Evolutionary conservation across 2,113 vertebrate genomes (phyloP).

Genomic region (Calidris pygmaea): DNA sequence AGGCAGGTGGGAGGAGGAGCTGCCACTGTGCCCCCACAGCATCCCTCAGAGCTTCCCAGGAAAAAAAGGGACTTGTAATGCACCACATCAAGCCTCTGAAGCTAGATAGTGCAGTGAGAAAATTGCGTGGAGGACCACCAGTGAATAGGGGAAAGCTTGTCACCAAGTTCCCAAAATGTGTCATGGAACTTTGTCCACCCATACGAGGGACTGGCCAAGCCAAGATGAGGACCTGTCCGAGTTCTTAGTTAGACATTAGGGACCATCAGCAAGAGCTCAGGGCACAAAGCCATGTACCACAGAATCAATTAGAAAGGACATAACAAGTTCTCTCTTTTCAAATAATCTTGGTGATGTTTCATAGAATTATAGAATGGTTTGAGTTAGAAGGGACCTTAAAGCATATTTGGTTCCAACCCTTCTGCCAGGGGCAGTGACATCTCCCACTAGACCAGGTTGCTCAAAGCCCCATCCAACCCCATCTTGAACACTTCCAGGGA

Average conservation of each 20-base stretch:
- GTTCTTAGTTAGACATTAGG: background rate
- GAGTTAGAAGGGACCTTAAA: background rate
- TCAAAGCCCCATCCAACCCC: background rate
- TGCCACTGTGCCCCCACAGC: background rate
- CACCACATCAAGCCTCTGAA: background rate
- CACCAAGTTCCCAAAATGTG: background rate
- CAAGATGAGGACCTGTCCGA: background rate
- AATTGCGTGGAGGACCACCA: background rate
- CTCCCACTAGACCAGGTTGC: background rate
- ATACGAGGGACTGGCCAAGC: background rate
- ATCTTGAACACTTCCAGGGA: background rate
- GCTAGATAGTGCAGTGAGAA: background rate
- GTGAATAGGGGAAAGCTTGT: background rate
- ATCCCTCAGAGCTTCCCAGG: background rate
- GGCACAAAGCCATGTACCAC: background rate
- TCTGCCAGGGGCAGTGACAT: background rate
- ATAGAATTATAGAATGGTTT: background rate
- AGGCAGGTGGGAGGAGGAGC: background rate
- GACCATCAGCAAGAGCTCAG: background rate
- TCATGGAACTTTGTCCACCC: background rate
- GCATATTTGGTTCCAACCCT: background rate
- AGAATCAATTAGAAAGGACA: background rate
- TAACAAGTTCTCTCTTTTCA: background rate
- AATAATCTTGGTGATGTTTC: background rate
- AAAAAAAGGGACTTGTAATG: background rate